These are phyloP conservation scores for Hypomesus transpacificus DNA, from an alignment of 2,113 vertebrate species.

Conservation along the genomic window DNA sequence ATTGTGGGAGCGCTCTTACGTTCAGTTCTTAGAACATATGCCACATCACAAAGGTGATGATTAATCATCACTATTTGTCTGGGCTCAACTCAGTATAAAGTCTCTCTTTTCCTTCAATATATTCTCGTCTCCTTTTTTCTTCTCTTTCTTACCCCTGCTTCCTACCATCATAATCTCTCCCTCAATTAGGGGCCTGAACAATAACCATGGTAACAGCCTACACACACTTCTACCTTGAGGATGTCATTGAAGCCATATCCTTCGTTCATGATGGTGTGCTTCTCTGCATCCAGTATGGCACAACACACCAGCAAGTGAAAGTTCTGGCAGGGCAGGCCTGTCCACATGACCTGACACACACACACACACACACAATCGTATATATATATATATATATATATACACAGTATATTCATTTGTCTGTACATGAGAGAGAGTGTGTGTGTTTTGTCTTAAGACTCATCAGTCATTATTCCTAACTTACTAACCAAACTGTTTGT, in stretches of 20 bases:
- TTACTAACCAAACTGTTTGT: background rate
- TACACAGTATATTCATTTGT: background rate
- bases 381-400: slow-evolving; percentile 11
- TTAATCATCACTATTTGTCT: background rate
- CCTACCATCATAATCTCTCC: background rate
- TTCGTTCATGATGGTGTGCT: slow-evolving; percentile 83
- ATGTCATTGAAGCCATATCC: slow-evolving; percentile 86
- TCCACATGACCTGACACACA: slow-evolving; percentile 77
- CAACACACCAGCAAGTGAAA: slow-evolving; percentile 86
- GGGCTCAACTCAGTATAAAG: background rate
- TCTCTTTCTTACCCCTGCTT: background rate
- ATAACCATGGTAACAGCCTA: background rate
- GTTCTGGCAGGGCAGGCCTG: slow-evolving; percentile 81
- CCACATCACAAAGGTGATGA: background rate
- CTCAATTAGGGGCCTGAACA: background rate
- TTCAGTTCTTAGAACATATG: background rate
- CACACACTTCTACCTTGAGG: slow-evolving; percentile 71
- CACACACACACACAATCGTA: background rate
- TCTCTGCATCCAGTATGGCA: slow-evolving; percentile 83
- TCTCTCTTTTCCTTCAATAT: background rate
- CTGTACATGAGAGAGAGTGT: background rate
- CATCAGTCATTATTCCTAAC: background rate
- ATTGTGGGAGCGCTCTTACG: background rate
- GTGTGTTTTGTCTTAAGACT: background rate
- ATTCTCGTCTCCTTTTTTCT: background rate